Percentiles rank a stretch among this genome's conserved stretches.
phyloP scores from a whole-genome alignment of 2,113 vertebrate species.

The Lepus europaeus region DNA sequence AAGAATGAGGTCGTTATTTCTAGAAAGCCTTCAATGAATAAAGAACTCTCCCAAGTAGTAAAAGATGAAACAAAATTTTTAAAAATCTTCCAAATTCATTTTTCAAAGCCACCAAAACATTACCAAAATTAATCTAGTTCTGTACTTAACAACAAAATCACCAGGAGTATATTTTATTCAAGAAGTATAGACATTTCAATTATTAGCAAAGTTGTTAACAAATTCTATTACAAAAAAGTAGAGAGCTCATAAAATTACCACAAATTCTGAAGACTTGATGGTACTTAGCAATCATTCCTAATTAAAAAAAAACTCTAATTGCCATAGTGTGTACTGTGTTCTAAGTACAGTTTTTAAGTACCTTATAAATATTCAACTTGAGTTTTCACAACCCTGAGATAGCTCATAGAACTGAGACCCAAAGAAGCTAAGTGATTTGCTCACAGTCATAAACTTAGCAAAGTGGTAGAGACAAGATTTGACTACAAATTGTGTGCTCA shows the following conservation, averaged over 20 bases:
- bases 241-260: not conserved
- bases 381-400: not conserved
- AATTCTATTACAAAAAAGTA: not conserved
- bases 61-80: not conserved
- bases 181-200: not conserved
- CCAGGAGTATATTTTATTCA: slow-evolving; percentile 3
- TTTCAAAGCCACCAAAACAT: slow-evolving; percentile 10
- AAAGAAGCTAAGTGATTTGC: not conserved
- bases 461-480: not conserved
- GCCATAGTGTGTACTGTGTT: not conserved
- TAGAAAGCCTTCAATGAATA: not conserved
- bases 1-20: not conserved
- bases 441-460: not conserved
- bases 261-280: not conserved
- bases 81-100: not conserved
- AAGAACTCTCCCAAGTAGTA: not conserved
- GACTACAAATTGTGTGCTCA: not conserved
- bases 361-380: not conserved
- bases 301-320: not conserved
- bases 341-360: not conserved
- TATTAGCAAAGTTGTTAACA: not conserved
- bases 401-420: not conserved
- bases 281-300: slow-evolving; percentile 8
- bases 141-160: not conserved
- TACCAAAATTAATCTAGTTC: not conserved